Percentiles rank a stretch among this genome's conserved stretches.
These are phyloP conservation scores for Neria commutata DNA, from an alignment of 2,888 invertebrate genomes.

Conservation along the genomic window DNA sequence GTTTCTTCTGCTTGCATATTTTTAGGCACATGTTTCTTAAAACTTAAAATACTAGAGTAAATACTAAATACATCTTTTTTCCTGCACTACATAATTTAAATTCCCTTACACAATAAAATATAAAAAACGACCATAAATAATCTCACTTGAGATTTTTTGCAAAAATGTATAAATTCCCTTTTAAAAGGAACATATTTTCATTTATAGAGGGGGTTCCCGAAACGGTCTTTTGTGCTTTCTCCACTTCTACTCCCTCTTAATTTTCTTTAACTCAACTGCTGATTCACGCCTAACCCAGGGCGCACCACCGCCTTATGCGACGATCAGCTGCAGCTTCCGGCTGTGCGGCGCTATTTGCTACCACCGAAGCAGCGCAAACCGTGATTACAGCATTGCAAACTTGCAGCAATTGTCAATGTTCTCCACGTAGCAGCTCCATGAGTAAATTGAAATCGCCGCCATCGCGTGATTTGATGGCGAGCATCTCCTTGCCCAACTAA, in stretches of 20 bases:
- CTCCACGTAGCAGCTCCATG: slow-evolving; percentile 93
- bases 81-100: background rate
- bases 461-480: slow-evolving; percentile 84
- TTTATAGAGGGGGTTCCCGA: no score
- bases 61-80: background rate
- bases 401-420: slow-evolving; percentile 70
- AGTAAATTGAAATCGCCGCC: slow-evolving; percentile 93
- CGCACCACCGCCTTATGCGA: background rate
- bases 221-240: background rate
- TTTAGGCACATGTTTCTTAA: slow-evolving; percentile 54
- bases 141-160: no score
- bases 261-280: background rate
- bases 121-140: no score
- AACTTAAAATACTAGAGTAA: slow-evolving; percentile 22
- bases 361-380: no score
- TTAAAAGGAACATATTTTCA: no score
- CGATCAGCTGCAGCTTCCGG: background rate
- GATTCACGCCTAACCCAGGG: background rate
- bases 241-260: background rate
- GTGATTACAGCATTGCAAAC: slow-evolving; percentile 20
- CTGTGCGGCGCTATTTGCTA: background rate
- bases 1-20: slow-evolving; percentile 23
- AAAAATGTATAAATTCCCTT: no score
- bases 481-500: slow-evolving; percentile 91
- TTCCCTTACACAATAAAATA: background rate